A percentile compares a stretch with the other conserved stretches of the same genome.
Evolutionary conservation across 1,140 invertebrate species (phyloP).

Genomic region (Gerris buenoi): DNA sequence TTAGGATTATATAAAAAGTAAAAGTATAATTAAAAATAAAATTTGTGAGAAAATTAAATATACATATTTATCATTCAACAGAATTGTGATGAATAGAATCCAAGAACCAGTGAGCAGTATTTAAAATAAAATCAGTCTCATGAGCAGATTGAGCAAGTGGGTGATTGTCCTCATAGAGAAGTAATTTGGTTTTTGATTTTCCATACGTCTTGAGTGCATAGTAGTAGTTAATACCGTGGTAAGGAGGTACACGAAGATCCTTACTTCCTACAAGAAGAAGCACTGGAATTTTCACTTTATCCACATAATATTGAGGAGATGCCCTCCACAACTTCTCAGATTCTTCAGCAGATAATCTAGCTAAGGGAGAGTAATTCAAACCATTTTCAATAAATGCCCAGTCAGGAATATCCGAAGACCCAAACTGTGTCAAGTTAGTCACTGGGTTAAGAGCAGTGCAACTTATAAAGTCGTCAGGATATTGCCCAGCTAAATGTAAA

Average conservation of each 20-base stretch:
- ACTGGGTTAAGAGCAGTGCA: slow-evolving; percentile 67
- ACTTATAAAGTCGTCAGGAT: no score
- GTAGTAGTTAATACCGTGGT: slow-evolving; percentile 55
- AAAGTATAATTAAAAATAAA: no score
- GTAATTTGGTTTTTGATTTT: no score
- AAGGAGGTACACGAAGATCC: slow-evolving; percentile 63
- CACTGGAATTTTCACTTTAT: slow-evolving; percentile 62
- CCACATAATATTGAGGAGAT: slow-evolving; percentile 46
- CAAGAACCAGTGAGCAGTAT: slow-evolving; percentile 44
- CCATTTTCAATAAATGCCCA: slow-evolving; percentile 50
- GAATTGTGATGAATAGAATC: no score
- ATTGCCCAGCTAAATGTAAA: slow-evolving; percentile 67
- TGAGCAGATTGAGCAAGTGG: slow-evolving; percentile 38
- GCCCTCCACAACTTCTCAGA: slow-evolving; percentile 42
- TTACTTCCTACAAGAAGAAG: slow-evolving; percentile 64
- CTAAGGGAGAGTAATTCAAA: slow-evolving; percentile 29
- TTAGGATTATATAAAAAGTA: no score
- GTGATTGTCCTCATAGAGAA: slow-evolving; percentile 67
- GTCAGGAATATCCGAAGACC: slow-evolving; percentile 65
- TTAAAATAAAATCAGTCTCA: slow-evolving; percentile 52
- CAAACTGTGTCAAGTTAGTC: slow-evolving; percentile 51
- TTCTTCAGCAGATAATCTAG: slow-evolving; percentile 28
- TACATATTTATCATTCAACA: no score
- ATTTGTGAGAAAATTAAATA: no score
- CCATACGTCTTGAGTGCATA: slow-evolving; percentile 41